phyloP scores from a whole-genome alignment of 1,140 invertebrate genomes.

The Manduca sexta region DNA sequence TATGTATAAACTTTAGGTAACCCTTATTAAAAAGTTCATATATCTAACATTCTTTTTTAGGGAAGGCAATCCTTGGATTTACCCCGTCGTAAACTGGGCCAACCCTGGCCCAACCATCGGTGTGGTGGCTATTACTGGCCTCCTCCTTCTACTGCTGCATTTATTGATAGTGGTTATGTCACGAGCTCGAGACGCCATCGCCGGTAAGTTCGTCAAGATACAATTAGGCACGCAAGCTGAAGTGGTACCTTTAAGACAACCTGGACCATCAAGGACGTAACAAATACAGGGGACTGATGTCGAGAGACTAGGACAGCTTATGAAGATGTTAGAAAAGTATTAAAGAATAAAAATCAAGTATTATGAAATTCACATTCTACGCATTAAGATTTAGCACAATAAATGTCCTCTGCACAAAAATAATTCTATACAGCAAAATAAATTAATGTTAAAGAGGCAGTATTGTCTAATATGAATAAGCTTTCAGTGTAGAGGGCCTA shows the following conservation, averaged over 20 bases:
- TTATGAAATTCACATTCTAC: too few species aligned
- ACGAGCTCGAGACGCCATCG: conserved; percentile 27
- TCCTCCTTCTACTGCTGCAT: conserved; percentile 43
- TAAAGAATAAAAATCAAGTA: too few species aligned
- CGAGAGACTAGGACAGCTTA: not conserved
- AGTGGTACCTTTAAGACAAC: conserved; percentile 39
- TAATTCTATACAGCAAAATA: too few species aligned
- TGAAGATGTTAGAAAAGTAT: too few species aligned
- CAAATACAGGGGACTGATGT: not conserved
- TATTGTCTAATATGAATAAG: too few species aligned
- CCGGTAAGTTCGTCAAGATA: conserved; percentile 22
- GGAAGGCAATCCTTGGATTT: conserved; percentile 51
- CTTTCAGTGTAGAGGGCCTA: too few species aligned
- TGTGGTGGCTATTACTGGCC: conserved; percentile 34
- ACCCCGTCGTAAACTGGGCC: conserved; percentile 57
- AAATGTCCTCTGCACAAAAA: too few species aligned
- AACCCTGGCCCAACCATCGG: conserved; percentile 28
- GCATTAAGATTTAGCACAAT: too few species aligned
- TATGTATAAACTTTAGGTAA: too few species aligned
- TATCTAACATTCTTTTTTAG: conserved; percentile 32
- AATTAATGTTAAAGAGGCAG: too few species aligned
- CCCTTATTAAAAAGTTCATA: not conserved
- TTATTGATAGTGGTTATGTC: conserved; percentile 37
- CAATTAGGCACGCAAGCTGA: conserved; percentile 19
- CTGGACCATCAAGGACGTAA: not conserved